Evolutionary conservation across 1,140 invertebrate genomes (phyloP).

Genomic region (Tigriopus japonicus): DNA sequence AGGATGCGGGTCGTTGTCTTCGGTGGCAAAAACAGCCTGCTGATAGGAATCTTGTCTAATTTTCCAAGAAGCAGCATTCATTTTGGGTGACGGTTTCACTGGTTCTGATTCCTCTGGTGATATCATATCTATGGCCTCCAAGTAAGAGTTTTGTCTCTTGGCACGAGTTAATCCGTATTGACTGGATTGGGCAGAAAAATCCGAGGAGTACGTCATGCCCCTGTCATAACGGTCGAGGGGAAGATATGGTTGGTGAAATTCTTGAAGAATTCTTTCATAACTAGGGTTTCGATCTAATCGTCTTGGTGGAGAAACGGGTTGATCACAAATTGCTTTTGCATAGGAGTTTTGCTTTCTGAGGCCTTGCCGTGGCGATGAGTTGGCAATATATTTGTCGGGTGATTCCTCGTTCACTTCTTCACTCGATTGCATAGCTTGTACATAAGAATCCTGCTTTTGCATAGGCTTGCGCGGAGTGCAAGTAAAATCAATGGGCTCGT

Average conservation of each 20-base stretch:
- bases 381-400: neutral
- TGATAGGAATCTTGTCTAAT: constrained; percentile 12
- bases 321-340: neutral
- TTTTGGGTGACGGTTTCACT: neutral
- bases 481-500: too few relatives aligned
- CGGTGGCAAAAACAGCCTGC: neutral
- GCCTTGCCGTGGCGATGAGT: neutral
- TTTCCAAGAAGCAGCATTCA: constrained; percentile 7
- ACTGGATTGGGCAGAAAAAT: too few relatives aligned
- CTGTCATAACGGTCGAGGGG: too few relatives aligned
- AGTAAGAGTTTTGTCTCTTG: constrained; percentile 11
- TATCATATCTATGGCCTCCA: neutral
- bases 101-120: neutral
- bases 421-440: neutral
- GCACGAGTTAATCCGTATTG: neutral
- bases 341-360: neutral
- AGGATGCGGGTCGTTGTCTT: too few relatives aligned
- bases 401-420: neutral
- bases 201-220: too few relatives aligned
- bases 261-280: too few relatives aligned
- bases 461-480: too few relatives aligned
- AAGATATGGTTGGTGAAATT: too few relatives aligned
- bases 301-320: too few relatives aligned
- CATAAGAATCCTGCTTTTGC: constrained; percentile 2
- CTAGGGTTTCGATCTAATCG: too few relatives aligned